Base-by-base conservation (phyloP, 1,140 invertebrate genomes). In the Parasteatoda tepidariorum region DNA sequence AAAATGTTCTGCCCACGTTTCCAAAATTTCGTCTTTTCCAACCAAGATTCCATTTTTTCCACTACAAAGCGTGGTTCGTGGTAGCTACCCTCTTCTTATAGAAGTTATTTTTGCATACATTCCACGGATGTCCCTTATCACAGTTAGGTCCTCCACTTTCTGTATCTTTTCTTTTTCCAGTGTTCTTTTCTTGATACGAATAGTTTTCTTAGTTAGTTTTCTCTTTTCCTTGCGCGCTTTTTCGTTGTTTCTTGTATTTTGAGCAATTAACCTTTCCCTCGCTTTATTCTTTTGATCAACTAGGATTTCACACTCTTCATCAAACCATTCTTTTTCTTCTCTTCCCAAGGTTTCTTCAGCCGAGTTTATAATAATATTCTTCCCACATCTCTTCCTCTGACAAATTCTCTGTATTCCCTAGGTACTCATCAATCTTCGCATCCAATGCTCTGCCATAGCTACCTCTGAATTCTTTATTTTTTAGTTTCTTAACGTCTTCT, bases 151-250 rank as follows among this genome's bases (percentile, higher is more conserved):
- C 64, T 67, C 64, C 64, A 67, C 64, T 67, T 41, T 7, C 22
- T 67, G 64, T 67, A 67, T 67, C 34, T 24, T 67, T 67, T 67
- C 62, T 64, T 67, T 67, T 38, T 67, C 64, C 24, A 67, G 31
- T 28, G 31, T 26, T 67, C 30, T 67, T 67, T 67, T 28, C 62
- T 66, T 26, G 7, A 11, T 30, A 66, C 62, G 62, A 66, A 66
- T 66, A 13, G 15, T 61, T 22, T 61, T n/a, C 24, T 61, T 61
- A 6, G n/a, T 7, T 22, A 61, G 7, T 61, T 26, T 61, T 61
- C 24, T 61, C 7, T 61, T 61, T 61, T 22, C 15, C 24, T 22
- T 61, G 24, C 24, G 24, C 15, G 9, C 24, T 7, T 61, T 26
- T 61, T 61, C 57, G n/a, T 61, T 61, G 57, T 61, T 61, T 61